These are phyloP conservation scores for Pteruthius melanotis DNA, from an alignment of 2,113 vertebrate species.

Conservation along the genomic window DNA sequence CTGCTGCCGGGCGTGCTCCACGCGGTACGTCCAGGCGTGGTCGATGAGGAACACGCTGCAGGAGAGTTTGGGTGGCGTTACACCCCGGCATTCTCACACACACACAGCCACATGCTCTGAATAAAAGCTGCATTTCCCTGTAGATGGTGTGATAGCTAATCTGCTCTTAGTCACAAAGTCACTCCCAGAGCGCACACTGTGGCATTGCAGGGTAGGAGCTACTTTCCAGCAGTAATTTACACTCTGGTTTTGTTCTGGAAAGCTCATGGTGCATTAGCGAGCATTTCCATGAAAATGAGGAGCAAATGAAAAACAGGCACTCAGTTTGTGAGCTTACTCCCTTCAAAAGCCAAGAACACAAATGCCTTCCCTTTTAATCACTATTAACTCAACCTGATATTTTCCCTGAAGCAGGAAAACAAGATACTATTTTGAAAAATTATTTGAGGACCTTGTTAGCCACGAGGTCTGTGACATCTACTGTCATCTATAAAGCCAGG, in stretches of 20 bases:
- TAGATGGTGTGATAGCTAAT: neutral
- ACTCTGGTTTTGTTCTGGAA: neutral
- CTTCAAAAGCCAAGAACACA: neutral
- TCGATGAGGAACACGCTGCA: constrained; percentile 90
- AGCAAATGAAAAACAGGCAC: neutral
- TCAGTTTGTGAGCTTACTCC: neutral
- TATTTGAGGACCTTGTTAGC: neutral
- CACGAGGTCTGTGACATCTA: neutral
- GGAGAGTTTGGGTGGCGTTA: neutral
- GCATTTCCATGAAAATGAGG: neutral
- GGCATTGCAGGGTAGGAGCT: neutral
- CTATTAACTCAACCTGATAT: neutral
- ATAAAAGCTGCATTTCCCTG: neutral
- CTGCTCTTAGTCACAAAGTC: neutral
- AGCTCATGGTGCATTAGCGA: neutral
- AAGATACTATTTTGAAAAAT: neutral
- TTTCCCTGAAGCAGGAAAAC: neutral
- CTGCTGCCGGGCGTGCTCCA: constrained; percentile 79
- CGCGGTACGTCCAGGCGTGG: constrained; percentile 90
- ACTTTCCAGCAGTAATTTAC: neutral
- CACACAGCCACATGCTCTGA: rapidly evolving
- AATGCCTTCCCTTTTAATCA: neutral
- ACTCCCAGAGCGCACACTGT: neutral
- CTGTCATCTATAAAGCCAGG: neutral
- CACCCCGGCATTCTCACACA: rapidly evolving